These are phyloP conservation scores for Phoebastria nigripes DNA, from an alignment of 2,797 vertebrate species.

Conservation along the genomic window DNA sequence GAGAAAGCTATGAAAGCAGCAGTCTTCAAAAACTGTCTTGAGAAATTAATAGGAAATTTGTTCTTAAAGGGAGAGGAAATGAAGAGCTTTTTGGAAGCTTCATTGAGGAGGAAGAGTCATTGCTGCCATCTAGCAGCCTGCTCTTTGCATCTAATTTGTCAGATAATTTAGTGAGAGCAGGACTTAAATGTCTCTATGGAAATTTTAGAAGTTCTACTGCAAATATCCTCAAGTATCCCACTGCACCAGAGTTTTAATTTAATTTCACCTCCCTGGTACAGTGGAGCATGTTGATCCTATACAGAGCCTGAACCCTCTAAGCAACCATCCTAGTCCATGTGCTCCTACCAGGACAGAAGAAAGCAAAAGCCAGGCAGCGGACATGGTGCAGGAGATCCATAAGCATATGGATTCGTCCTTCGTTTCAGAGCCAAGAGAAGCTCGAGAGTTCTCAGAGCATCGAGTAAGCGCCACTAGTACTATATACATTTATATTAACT, in stretches of 20 bases:
- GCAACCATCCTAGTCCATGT: background rate
- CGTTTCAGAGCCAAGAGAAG: background rate
- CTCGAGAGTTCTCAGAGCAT: background rate
- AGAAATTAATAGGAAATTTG: background rate
- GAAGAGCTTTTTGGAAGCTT: background rate
- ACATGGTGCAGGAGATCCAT: background rate
- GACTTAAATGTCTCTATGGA: background rate
- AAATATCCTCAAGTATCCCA: background rate
- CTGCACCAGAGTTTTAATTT: background rate
- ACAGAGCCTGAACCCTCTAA: background rate
- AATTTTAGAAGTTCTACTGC: background rate
- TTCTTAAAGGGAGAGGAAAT: background rate
- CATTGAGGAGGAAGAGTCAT: background rate
- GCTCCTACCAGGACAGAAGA: background rate
- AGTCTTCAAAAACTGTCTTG: background rate
- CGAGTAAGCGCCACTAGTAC: background rate
- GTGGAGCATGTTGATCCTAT: background rate
- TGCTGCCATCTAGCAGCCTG: background rate
- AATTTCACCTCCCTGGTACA: background rate
- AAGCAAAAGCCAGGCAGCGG: background rate
- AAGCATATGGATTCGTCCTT: accelerated
- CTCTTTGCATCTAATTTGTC: background rate
- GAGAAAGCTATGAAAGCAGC: background rate
- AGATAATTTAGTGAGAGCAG: background rate
- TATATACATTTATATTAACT: background rate